Conservation (phyloP, 2,888 invertebrate species). For the Globia sparganii region DNA sequence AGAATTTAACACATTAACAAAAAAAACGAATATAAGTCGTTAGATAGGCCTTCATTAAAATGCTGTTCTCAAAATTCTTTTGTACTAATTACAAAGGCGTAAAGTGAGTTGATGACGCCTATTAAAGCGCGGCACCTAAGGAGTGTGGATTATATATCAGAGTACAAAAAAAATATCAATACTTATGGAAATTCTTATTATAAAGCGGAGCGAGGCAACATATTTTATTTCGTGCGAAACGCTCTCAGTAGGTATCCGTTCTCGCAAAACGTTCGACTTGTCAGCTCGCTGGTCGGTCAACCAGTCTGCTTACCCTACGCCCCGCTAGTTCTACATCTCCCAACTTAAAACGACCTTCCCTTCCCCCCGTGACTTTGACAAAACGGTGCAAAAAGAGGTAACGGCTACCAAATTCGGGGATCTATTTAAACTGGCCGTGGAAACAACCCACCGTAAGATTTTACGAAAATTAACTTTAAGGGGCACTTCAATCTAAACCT, state of each 20-base stretch:
- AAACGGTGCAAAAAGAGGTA: conserved; percentile 38
- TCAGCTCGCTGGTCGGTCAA: conserved; percentile 72
- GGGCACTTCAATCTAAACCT: conserved; percentile 86
- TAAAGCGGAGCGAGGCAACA: conserved; percentile 76
- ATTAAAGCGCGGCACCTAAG: conserved; percentile 30
- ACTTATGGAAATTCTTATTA: conserved; percentile 77
- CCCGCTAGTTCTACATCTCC: conserved; percentile 73
- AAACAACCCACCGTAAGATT: conserved; percentile 84
- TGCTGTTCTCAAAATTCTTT: conserved; percentile 49
- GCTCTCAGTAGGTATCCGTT: conserved; percentile 77
- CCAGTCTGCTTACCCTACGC: conserved; percentile 70
- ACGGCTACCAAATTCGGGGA: conserved; percentile 58
- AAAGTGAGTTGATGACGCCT: conserved; percentile 52
- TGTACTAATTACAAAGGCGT: conserved; percentile 55
- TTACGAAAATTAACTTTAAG: conserved; percentile 89
- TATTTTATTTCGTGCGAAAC: conserved; percentile 86
- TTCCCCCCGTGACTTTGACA: conserved; percentile 55
- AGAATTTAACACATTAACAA: conserved; percentile 39
- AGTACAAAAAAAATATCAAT: conserved; percentile 70
- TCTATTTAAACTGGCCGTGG: conserved; percentile 68
- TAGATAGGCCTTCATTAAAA: conserved; percentile 35
- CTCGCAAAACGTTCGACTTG: conserved; percentile 75
- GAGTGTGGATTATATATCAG: conserved; percentile 68
- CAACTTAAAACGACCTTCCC: conserved; percentile 72
- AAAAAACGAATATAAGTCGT: conserved; percentile 24